Base-by-base conservation (phyloP, 1,140 invertebrate species). In the Heliconius himera region DNA sequence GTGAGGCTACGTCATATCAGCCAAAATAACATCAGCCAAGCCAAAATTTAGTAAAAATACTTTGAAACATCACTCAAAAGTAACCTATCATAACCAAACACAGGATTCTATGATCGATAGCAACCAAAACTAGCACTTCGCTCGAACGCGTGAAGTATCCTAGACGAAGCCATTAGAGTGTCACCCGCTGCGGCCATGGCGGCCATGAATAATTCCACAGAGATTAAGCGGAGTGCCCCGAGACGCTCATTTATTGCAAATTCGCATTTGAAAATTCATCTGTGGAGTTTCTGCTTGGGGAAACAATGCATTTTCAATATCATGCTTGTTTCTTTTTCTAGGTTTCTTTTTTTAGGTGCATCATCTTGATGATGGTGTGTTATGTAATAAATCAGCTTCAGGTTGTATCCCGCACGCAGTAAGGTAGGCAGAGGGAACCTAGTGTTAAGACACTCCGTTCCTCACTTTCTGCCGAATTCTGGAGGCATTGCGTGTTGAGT, bases 131-230 rank as follows among this genome's bases (percentile, higher is more conserved):
- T 29, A 29, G 22, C 60, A 66, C 60, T 66, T 9, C 9, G n/a
- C 13, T 66, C 22, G 22, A 78, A 38, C 70, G 76, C 70, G 76
- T 78, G 76, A 78, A 78, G 71, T 56, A 70, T 56, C 51, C 76
- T 77, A 70, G 70, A 72, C 66, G 20, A 77, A 49, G 51, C 76
- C 46, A 77, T 77, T 77, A 77, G 49, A 77, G 76, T 70, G 54
- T 77, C 70, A 70, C 41, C 74, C 74, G 74, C 74, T 60, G 66
- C 18, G 49, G 74, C 74, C 36, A 76, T 70, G 74, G 70, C 46
- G 41, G 76, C 71, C 70, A 77, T 77, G 76, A 77, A 77, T 77
- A 77, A 77, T 77, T 77, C 76, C 76, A 76, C 36, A 56, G 54
- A 76, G 76, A 77, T 77, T 77, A 76, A 33, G 56, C 36, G 56